Percentiles rank a stretch among this genome's conserved stretches.
These are phyloP conservation scores for Myiotriccus ornatus DNA, from an alignment of 2,797 vertebrate genomes.

Conservation along the genomic window DNA sequence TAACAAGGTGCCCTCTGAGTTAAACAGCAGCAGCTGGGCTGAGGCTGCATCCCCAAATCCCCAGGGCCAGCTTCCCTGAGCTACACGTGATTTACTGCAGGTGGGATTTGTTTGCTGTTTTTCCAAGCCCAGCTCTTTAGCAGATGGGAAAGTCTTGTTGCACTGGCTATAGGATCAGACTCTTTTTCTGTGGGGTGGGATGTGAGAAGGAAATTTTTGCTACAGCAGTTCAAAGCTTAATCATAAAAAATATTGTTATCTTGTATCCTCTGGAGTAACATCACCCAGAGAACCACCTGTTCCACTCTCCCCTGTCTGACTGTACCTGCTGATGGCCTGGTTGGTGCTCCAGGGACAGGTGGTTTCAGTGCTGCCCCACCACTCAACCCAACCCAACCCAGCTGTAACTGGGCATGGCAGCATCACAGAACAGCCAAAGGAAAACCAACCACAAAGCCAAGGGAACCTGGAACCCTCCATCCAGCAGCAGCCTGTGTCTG, in stretches of 20 bases:
- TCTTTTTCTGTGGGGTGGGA: not conserved
- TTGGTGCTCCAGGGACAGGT: accelerated
- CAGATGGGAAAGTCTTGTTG: not conserved
- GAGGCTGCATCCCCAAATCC: not conserved
- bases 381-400: not conserved
- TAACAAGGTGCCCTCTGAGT: not conserved
- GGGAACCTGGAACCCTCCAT: not conserved
- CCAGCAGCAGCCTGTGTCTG: not conserved
- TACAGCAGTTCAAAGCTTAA: not conserved
- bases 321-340: not conserved
- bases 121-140: not conserved
- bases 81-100: not conserved
- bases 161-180: not conserved
- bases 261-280: not conserved
- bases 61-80: not conserved
- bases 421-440: not conserved
- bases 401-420: accelerated
- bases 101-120: not conserved
- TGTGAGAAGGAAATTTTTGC: not conserved
- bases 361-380: not conserved
- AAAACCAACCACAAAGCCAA: not conserved
- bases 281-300: not conserved
- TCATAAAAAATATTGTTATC: not conserved
- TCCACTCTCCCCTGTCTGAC: not conserved
- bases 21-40: not conserved